Percentiles rank a stretch among this genome's conserved stretches.
Conservation (phyloP, 2,797 vertebrate genomes). For the Eulemur mongoz region DNA sequence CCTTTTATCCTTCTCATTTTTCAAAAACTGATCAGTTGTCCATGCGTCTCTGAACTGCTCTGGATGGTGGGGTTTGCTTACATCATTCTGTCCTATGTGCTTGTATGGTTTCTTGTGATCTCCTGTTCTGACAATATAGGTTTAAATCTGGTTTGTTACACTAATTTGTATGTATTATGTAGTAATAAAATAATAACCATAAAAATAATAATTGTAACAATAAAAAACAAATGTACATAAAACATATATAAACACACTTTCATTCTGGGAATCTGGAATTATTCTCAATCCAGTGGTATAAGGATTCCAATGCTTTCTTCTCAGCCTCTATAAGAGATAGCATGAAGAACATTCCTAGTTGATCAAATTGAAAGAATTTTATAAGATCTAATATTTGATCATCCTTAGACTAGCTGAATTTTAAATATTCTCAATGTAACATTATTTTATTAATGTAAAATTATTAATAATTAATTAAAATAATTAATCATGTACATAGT, state of each 20-base stretch:
- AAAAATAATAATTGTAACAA: neutral
- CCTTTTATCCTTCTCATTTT: neutral
- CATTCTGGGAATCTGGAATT: neutral
- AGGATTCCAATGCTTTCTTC: neutral
- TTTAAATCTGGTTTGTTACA: neutral
- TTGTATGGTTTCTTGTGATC: neutral
- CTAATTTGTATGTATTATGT: neutral
- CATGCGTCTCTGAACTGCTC: neutral
- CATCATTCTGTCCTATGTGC: neutral
- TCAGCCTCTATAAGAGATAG: neutral
- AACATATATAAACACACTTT: neutral
- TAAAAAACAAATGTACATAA: neutral
- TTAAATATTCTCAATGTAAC: neutral
- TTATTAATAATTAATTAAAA: neutral
- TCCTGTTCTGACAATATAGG: neutral
- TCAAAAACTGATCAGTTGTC: neutral
- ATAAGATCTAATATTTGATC: neutral
- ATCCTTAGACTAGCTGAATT: neutral
- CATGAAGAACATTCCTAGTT: neutral
- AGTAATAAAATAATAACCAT: neutral
- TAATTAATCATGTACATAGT: neutral
- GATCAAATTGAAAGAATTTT: neutral
- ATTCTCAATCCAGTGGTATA: neutral
- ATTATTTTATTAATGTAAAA: conserved; percentile 1
- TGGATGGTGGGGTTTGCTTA: neutral